phyloP scores from a whole-genome alignment of 2,888 invertebrate species.

The Drosophila nr. fundita region DNA sequence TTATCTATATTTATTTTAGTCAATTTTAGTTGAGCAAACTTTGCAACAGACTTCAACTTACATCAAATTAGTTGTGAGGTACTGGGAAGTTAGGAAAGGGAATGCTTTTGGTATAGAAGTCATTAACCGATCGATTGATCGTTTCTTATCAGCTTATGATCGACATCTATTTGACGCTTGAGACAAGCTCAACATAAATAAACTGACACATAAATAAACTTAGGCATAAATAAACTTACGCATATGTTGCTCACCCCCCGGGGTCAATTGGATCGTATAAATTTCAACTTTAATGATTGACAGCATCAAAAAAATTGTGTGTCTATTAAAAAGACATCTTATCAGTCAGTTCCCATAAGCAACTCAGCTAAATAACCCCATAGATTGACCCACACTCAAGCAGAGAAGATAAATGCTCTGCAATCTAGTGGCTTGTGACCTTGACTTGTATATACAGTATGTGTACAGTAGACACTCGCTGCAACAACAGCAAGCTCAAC shows the following conservation, averaged over 20 bases:
- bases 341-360: constrained; percentile 25
- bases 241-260: neutral
- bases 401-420: constrained; percentile 34
- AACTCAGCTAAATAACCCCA: constrained; percentile 8
- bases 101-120: neutral
- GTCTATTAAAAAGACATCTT: constrained; percentile 12
- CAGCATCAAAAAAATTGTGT: neutral
- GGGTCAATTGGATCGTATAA: constrained; percentile 32
- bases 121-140: neutral
- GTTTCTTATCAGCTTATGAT: neutral
- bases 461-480: constrained; percentile 36
- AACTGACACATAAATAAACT: neutral
- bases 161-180: neutral
- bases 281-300: constrained; percentile 12
- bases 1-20: no score
- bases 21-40: neutral
- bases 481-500: constrained; percentile 15
- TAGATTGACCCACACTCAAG: constrained; percentile 30
- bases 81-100: neutral
- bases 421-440: constrained; percentile 30
- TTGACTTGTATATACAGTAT: constrained; percentile 25
- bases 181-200: neutral
- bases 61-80: no score
- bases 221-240: constrained; percentile 5
- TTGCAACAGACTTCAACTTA: neutral